Evolutionary conservation across 1,140 invertebrate genomes (phyloP).

Genomic region (Capitella teleta): DNA sequence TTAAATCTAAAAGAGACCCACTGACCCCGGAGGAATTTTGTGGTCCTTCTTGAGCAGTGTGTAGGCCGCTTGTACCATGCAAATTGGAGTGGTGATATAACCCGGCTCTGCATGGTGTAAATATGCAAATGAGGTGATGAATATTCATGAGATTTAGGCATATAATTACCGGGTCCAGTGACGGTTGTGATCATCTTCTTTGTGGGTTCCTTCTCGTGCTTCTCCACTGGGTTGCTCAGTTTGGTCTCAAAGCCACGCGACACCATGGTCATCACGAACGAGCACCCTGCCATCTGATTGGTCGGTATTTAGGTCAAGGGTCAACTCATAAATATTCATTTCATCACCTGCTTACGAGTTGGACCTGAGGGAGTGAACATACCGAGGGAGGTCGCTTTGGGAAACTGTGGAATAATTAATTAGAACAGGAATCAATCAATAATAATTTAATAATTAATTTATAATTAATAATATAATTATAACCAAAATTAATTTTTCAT

Average conservation of each 20-base stretch:
- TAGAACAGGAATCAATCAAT: too few relatives aligned
- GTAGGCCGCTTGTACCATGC: slow-evolving; percentile 58
- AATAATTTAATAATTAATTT: too few relatives aligned
- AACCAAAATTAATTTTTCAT: too few relatives aligned
- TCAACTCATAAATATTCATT: background rate
- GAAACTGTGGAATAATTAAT: slow-evolving; percentile 9
- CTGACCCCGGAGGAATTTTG: slow-evolving; percentile 61
- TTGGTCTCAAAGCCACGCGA: slow-evolving; percentile 67
- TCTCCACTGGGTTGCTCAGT: slow-evolving; percentile 49
- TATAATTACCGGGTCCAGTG: slow-evolving; percentile 40
- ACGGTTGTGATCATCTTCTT: slow-evolving; percentile 55
- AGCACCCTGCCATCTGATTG: slow-evolving; percentile 46
- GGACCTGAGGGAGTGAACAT: slow-evolving; percentile 56
- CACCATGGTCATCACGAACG: slow-evolving; percentile 58
- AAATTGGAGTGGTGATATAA: slow-evolving; percentile 69
- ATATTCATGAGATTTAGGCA: too few relatives aligned
- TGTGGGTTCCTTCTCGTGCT: slow-evolving; percentile 51
- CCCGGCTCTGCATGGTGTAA: slow-evolving; percentile 56
- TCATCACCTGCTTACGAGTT: slow-evolving; percentile 44
- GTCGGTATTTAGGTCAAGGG: too few relatives aligned
- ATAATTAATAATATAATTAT: too few relatives aligned
- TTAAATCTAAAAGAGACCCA: slow-evolving; percentile 10
- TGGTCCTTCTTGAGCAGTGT: slow-evolving; percentile 63
- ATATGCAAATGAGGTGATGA: slow-evolving; percentile 3
- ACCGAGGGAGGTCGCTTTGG: slow-evolving; percentile 48